Base-by-base conservation (phyloP, 2,797 vertebrate species). In the Australoheros facetus region DNA sequence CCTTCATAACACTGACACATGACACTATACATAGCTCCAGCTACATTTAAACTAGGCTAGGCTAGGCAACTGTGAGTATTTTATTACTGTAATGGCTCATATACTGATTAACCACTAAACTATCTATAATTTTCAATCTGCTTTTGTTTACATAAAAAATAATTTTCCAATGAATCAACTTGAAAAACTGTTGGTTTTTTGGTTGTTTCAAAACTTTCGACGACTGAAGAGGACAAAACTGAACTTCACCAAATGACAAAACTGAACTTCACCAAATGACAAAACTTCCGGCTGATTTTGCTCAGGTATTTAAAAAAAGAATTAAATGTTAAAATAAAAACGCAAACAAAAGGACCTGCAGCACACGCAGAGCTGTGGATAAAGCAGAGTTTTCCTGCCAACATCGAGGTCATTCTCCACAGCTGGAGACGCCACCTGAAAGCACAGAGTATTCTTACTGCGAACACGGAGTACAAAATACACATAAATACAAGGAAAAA, bases 381-480 rank as follows among this genome's bases (percentile, higher is more conserved):
- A 16, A 45, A 45, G 34, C 12, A 16, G 42, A 19, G 26, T 69
- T 69, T 51, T 69, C 26, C 42, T 51, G 26, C 1, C 26, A 69
- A n/a, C 45, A 30, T 30, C 10, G 28, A 51, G 17, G 11, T 13
- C 26, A 1, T 51, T 69, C 64, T 51, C 17, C 64, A 1, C 64
- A 69, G 64, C 64, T 30, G 45, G 64, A 69, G 26, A 69, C 64
- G 48, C 4, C 19, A 2, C 0, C 9, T 66, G 62, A 19, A 69
- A 69, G 28, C 62, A 13, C 42, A 48, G 14, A 12, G 62, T 48
- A 66, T 66, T 66, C 16, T 48, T 48, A 13, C 21, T 19, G 9
- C 7, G 62, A n/a, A 69, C 23, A 0, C 0, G 6, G 3, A 30
- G 64, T 69, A 19, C 45, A 51, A 69, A 51, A 28, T 30, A 10